Conservation (phyloP, 2,113 vertebrate genomes). For the Crotalus helleri region DNA sequence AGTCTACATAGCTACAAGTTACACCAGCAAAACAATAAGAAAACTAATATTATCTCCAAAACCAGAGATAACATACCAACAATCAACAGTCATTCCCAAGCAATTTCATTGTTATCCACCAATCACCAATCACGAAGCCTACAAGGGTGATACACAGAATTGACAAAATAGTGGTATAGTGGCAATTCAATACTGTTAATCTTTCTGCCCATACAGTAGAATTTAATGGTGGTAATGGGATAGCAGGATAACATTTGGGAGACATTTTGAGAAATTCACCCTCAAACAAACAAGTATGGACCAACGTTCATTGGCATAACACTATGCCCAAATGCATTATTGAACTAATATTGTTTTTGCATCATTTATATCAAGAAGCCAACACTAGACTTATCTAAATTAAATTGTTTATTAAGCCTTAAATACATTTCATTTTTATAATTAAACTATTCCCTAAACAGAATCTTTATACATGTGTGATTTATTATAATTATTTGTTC, state of each 20-base stretch:
- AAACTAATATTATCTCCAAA: neutral
- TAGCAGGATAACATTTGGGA: neutral
- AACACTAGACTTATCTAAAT: neutral
- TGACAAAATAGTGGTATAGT: neutral
- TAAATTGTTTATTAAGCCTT: neutral
- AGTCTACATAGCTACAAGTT: neutral
- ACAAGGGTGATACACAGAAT: neutral
- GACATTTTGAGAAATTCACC: neutral
- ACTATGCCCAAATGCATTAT: neutral
- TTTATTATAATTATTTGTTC: neutral
- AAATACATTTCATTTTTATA: neutral
- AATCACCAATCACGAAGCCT: neutral
- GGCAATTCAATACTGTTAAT: neutral
- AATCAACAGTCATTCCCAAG: neutral
- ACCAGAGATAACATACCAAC: neutral
- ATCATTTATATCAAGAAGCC: neutral
- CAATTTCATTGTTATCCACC: neutral
- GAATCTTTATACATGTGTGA: neutral
- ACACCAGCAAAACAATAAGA: slow-evolving; percentile 1
- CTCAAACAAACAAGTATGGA: neutral
- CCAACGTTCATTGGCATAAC: neutral
- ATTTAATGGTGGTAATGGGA: neutral
- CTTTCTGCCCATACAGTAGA: neutral
- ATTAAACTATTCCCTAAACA: slow-evolving; percentile 11
- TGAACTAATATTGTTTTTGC: neutral